Evolutionary conservation across 2,888 invertebrate genomes (phyloP).

Genomic region (Autographa gamma): DNA sequence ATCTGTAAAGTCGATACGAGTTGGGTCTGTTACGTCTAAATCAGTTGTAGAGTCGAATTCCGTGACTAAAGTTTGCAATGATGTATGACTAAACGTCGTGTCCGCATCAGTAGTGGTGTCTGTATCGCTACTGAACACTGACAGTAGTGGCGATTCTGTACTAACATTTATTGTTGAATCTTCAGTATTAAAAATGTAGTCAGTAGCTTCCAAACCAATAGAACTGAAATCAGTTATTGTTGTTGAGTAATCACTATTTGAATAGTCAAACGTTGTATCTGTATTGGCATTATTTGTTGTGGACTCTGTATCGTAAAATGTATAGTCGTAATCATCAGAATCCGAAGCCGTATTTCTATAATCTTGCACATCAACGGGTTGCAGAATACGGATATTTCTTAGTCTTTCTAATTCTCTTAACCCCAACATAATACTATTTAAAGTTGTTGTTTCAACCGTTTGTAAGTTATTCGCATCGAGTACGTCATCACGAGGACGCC

Average conservation of each 20-base stretch:
- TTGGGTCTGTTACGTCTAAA: not conserved
- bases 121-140: slow-evolving; percentile 20
- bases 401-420: slow-evolving; percentile 66
- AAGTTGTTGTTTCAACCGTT: slow-evolving; percentile 55
- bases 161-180: slow-evolving; percentile 8
- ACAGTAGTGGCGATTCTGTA: slow-evolving; percentile 17
- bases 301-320: slow-evolving; percentile 55
- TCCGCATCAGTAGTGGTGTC: slow-evolving; percentile 36
- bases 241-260: slow-evolving; percentile 24
- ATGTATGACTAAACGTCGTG: slow-evolving; percentile 35
- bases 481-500: slow-evolving; percentile 42
- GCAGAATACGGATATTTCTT: slow-evolving; percentile 56
- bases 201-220: slow-evolving; percentile 13
- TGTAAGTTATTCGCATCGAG: not conserved
- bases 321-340: slow-evolving; percentile 58
- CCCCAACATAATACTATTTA: slow-evolving; percentile 52
- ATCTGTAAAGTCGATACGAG: not conserved
- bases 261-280: slow-evolving; percentile 24
- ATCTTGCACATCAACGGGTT: slow-evolving; percentile 18
- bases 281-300: slow-evolving; percentile 20
- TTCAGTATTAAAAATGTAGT: slow-evolving; percentile 7
- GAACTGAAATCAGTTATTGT: slow-evolving; percentile 16
- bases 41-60: slow-evolving; percentile 29
- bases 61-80: slow-evolving; percentile 17
- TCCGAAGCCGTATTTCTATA: slow-evolving; percentile 30